These are phyloP conservation scores for Megalonaias nervosa DNA, from an alignment of 1,140 invertebrate genomes.

Conservation along the genomic window DNA sequence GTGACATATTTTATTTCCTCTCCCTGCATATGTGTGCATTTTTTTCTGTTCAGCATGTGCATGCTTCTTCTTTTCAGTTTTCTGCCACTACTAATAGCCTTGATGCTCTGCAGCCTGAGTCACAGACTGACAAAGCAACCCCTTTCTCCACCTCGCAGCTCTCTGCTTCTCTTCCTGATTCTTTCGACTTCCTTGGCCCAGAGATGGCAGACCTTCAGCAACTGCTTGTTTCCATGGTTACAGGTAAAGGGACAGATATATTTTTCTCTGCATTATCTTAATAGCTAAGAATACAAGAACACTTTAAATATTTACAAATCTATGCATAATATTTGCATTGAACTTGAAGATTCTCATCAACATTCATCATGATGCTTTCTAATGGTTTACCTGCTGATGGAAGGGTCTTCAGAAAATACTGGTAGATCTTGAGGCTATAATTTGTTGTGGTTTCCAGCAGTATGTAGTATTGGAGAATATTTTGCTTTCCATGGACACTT, in stretches of 20 bases:
- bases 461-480: no score
- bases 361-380: no score
- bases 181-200: constrained; percentile 72
- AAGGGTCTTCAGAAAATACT: no score
- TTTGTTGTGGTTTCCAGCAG: no score
- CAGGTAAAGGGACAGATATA: constrained; percentile 51
- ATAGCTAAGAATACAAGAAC: no score
- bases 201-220: constrained; percentile 76
- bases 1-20: constrained; percentile 11
- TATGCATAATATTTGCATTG: no score
- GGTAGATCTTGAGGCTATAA: no score
- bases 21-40: constrained; percentile 16
- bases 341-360: no score
- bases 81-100: constrained; percentile 14
- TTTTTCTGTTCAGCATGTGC: constrained; percentile 35
- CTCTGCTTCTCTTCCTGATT: constrained; percentile 16
- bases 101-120: constrained; percentile 10
- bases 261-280: no score
- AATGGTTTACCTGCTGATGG: no score
- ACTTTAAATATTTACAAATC: no score
- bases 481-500: no score
- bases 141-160: constrained; percentile 32
- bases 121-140: constrained; percentile 17
- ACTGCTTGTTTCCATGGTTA: constrained; percentile 73
- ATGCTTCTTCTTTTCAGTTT: constrained; percentile 54